Percentiles rank a stretch among this genome's conserved stretches.
Evolutionary conservation across 2,888 invertebrate genomes (phyloP).

Genomic region (Siphonodentalium dalli): DNA sequence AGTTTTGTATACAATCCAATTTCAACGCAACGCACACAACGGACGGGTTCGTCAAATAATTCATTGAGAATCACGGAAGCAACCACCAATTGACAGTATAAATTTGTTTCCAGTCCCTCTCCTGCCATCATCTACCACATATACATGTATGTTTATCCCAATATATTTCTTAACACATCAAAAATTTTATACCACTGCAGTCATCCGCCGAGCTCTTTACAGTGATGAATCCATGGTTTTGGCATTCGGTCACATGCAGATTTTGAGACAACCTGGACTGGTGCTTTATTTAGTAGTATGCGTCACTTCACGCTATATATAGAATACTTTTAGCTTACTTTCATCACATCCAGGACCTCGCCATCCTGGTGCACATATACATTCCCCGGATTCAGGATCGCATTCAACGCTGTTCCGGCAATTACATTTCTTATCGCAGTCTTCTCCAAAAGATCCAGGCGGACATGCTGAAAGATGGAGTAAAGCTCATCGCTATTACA

Average conservation of each 20-base stretch:
- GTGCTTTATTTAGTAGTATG: no score
- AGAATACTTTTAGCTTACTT: slow-evolving; percentile 44
- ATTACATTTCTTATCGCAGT: slow-evolving; percentile 40
- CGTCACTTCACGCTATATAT: no score
- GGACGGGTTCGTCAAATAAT: no score
- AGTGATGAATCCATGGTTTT: not conserved
- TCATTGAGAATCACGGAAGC: no score
- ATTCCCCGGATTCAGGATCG: slow-evolving; percentile 65
- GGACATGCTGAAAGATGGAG: slow-evolving; percentile 42
- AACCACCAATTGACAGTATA: no score
- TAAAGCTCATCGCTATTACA: not conserved
- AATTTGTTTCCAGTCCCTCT: no score
- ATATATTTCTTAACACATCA: not conserved
- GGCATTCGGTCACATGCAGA: no score
- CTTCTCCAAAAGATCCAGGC: slow-evolving; percentile 44
- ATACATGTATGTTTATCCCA: not conserved
- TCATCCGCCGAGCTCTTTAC: not conserved
- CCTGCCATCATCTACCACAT: no score
- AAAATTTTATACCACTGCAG: not conserved
- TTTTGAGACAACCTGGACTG: no score
- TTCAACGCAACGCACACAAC: no score
- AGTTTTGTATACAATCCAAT: no score
- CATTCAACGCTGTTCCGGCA: slow-evolving; percentile 52
- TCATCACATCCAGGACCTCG: slow-evolving; percentile 47
- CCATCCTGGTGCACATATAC: slow-evolving; percentile 54